Percentiles rank a stretch among this genome's conserved stretches.
phyloP scores from a whole-genome alignment of 2,888 invertebrate genomes.

The Amblyteles armatorius region DNA sequence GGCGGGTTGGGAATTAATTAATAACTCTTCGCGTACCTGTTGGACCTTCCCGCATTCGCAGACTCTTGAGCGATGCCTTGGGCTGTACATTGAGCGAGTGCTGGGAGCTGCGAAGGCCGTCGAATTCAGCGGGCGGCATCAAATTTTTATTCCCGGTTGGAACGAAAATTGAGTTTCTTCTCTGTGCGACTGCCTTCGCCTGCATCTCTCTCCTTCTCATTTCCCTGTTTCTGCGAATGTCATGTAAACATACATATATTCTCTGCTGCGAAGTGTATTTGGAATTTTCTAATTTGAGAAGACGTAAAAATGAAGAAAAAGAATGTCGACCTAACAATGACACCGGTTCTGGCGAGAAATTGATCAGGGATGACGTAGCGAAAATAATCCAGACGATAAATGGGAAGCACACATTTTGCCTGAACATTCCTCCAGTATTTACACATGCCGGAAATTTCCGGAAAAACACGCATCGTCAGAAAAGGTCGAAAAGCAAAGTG shows the following conservation, averaged over 20 bases:
- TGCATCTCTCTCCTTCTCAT: constrained; percentile 14
- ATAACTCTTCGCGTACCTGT: neutral
- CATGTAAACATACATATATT: neutral
- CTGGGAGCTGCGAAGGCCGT: constrained; percentile 36
- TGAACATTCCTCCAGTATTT: too few species aligned
- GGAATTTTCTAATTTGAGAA: too few species aligned
- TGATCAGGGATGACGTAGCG: too few species aligned
- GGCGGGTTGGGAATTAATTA: neutral
- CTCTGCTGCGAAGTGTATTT: neutral
- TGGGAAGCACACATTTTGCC: too few species aligned
- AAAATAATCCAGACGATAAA: too few species aligned
- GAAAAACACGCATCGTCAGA: too few species aligned
- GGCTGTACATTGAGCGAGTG: neutral
- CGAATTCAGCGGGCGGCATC: constrained; percentile 39
- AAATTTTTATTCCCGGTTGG: constrained; percentile 41
- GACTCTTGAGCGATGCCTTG: constrained; percentile 8
- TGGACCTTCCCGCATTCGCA: neutral
- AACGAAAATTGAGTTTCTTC: constrained; percentile 22
- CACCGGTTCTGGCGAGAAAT: too few species aligned
- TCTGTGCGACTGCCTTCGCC: neutral
- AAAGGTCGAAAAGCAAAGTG: too few species aligned
- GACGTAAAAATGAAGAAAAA: too few species aligned
- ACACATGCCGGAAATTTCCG: too few species aligned
- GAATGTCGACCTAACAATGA: too few species aligned
- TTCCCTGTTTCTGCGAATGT: constrained; percentile 47